Evolutionary conservation across 2,888 invertebrate species (phyloP), one percentile per base, ranked within the genome.

Genomic region (Tromatobia lineatoria): DNA sequence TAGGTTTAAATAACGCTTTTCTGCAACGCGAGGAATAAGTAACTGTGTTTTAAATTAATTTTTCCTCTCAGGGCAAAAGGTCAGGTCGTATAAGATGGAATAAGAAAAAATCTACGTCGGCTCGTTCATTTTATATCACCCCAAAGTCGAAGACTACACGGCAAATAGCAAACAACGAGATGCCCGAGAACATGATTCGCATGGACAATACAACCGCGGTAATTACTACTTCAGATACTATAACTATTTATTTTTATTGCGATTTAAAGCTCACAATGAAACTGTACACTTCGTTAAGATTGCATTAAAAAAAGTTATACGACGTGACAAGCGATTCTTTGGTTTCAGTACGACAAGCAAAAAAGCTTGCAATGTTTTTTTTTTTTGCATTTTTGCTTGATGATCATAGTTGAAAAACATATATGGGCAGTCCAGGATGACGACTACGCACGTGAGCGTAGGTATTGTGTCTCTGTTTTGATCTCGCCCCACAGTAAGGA

Each of bases 391-490:
- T 38, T 61, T 34, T 61, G 34, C 7, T 6, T 15, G 34, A 38
- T 11, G 23, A 61, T 61, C 61, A 61, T 18, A 61, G 61, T 18
- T 61, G 18, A n/a, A 61, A 18, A n/a, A 61, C 61, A 73, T 91
- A 91, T 52, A 91, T 82, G 6, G 85, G 87, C 67, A 90, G 87
- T 0, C 89, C 90, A 6, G 64, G 75, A 75, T 91, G 91, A 52
- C 77, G 88, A 57, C 87, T 85, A 23, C 88, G 88, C 59, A 93
- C 90, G 80, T 93, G 92, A 0, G 88, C 86, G 64, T 88, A 89
- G 85, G 91, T 86, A 82, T 92, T 92, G 3, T 88, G 87, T 13
- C 90, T 89, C 66, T 90, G 90, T 61, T 91, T 91, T 15, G 88
- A 84, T 23, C 87, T 87, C 69, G 90, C 91, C 10, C 82, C 80